Evolutionary conservation across 2,113 vertebrate species (phyloP).

Genomic region (Osmerus mordax): DNA sequence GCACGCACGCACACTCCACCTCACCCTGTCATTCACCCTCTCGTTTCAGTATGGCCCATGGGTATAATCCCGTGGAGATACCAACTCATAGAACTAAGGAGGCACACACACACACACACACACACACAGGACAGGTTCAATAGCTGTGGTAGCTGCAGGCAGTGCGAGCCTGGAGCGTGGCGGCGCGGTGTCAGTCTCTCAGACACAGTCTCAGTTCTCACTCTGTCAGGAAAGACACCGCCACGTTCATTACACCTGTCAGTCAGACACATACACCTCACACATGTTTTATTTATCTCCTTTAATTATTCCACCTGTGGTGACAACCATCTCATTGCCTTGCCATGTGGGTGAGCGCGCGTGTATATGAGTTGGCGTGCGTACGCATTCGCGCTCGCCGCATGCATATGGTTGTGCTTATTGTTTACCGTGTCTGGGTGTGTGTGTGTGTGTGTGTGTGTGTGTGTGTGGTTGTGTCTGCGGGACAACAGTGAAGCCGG

Average conservation of each 20-base stretch:
- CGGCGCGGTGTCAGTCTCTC: neutral
- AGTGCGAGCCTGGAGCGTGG: neutral
- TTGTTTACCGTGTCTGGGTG: slow-evolving; percentile 28
- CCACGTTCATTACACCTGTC: slow-evolving; percentile 25
- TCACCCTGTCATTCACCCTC: too few relatives aligned
- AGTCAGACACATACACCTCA: slow-evolving; percentile 25
- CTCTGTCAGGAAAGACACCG: neutral
- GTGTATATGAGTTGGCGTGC: slow-evolving; percentile 8
- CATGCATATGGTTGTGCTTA: slow-evolving; percentile 16
- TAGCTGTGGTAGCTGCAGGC: too few relatives aligned
- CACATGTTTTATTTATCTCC: slow-evolving; percentile 27
- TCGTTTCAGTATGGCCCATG: too few relatives aligned
- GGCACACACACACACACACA: neutral
- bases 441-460: slow-evolving; percentile 28
- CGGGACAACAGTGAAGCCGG: neutral
- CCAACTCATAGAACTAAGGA: neutral
- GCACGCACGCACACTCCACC: neutral
- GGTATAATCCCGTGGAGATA: too few relatives aligned
- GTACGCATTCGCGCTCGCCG: slow-evolving; percentile 24
- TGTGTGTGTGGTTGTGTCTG: slow-evolving; percentile 5
- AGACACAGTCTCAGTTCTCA: neutral
- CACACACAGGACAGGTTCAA: neutral
- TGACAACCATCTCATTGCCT: slow-evolving; percentile 29
- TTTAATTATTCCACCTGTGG: slow-evolving; percentile 32
- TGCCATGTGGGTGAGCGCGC: slow-evolving; percentile 1